Evolutionary conservation across 2,797 vertebrate genomes (phyloP).

Genomic region (Caiman crocodilus): DNA sequence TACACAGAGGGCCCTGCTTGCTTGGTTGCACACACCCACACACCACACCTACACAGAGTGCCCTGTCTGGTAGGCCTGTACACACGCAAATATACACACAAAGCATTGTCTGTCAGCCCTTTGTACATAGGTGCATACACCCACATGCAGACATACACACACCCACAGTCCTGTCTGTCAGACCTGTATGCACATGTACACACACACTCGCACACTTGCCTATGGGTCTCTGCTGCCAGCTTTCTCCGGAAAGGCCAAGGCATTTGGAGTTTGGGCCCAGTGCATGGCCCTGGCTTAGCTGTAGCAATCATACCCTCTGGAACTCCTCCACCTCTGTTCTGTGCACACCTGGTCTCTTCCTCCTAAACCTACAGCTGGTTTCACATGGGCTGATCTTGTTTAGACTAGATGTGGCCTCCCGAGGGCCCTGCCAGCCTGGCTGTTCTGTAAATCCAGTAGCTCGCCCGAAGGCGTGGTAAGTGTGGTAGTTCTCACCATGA

Average conservation of each 20-base stretch:
- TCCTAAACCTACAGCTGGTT: background rate
- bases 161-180: too few relatives aligned
- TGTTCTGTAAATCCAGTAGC: background rate
- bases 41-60: too few relatives aligned
- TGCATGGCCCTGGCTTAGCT: background rate
- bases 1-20: too few relatives aligned
- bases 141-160: too few relatives aligned
- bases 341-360: background rate
- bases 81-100: too few relatives aligned
- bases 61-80: too few relatives aligned
- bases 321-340: background rate
- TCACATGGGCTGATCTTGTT: background rate
- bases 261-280: background rate
- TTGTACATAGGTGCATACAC: too few relatives aligned
- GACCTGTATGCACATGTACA: too few relatives aligned
- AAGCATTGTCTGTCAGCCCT: too few relatives aligned
- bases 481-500: background rate
- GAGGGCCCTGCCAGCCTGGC: background rate
- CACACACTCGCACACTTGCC: too few relatives aligned
- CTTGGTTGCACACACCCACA: too few relatives aligned
- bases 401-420: background rate
- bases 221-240: too few relatives aligned
- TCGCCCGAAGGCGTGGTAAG: fast-evolving
- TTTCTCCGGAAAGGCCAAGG: background rate
- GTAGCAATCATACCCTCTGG: background rate